A percentile compares a stretch with the other conserved stretches of the same genome.
Conservation (phyloP, 2,797 vertebrate species). For the Cynopterus sphinx region DNA sequence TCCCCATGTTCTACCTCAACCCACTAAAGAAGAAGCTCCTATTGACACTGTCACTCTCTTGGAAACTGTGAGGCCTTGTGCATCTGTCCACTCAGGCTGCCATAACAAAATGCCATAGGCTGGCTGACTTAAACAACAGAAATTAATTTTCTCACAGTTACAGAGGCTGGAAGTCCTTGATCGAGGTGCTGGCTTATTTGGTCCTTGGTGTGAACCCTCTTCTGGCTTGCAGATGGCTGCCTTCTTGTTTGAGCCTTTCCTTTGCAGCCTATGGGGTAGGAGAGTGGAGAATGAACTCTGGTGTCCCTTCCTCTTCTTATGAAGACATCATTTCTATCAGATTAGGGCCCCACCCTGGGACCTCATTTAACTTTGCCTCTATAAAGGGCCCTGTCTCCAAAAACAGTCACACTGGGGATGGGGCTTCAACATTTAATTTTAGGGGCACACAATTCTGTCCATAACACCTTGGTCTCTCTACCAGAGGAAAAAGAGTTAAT, state of each 20-base stretch:
- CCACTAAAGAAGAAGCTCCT: neutral
- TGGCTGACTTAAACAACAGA: neutral
- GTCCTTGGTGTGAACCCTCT: neutral
- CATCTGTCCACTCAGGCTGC: neutral
- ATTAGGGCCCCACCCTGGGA: neutral
- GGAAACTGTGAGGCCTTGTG: neutral
- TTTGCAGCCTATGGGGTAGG: neutral
- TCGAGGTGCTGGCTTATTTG: neutral
- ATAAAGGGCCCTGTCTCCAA: neutral
- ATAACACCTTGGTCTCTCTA: neutral
- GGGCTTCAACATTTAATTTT: neutral
- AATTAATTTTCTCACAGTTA: neutral
- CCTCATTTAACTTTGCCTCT: neutral
- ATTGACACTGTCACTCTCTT: neutral
- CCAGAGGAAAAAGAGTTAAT: neutral
- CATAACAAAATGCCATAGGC: neutral
- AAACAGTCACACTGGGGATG: neutral
- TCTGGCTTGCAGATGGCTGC: neutral
- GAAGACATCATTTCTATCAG: neutral
- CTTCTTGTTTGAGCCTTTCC: neutral
- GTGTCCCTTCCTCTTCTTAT: neutral
- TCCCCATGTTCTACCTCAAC: neutral
- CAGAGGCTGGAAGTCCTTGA: neutral
- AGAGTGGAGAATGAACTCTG: neutral
- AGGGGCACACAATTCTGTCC: neutral